Evolutionary conservation across 1,140 invertebrate genomes (phyloP), one percentile per base, ranked within the genome.

Genomic region (Conus ventricosus): DNA sequence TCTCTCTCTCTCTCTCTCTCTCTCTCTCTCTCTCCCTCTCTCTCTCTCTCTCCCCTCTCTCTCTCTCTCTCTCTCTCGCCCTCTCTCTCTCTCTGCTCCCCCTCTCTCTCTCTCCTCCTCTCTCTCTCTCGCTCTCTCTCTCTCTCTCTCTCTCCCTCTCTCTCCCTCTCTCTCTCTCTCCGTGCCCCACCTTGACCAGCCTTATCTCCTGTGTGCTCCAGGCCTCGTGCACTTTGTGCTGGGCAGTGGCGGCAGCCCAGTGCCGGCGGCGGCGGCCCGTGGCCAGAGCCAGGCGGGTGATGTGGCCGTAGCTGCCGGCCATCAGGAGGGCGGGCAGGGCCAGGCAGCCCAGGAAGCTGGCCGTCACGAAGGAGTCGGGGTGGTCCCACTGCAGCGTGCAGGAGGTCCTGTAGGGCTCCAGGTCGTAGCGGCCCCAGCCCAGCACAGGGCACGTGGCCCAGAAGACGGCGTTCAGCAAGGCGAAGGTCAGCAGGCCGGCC

Each of bases 371-470:
- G 25, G 90, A 89, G 88, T 92, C 91, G 39, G 91, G 90, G 23
- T 87, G 81, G 51, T 91, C 87, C 95, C 95, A 95, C 27, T 94
- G 91, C 23, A 95, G 88, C 5, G 95, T 95, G 90, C 95, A 95
- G 5, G 93, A 94, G 0, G 92, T 93, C 0, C 93, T 93, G 89
- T 94, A 95, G 20, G 94, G 93, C 84, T 95, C 95, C 13, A 93
- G 92, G 39, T 92, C 93, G 86, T 95, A 95, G n/a, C 90, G 90
- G 13, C 93, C 94, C 90, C 93, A 92, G 23, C 93, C 93, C 17
- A 93, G 82, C 13, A 95, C 81, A 0, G 94, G 94, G n/a, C 92
- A 86, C 0, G 80, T 67, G 4, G 92, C 86, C 92, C 92, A 93
- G 23, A 93, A 75, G 15, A 88, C 75, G n/a, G 92, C 90, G 84